Conservation (phyloP, 2,113 vertebrate species). For the Falcunculus frontatus region DNA sequence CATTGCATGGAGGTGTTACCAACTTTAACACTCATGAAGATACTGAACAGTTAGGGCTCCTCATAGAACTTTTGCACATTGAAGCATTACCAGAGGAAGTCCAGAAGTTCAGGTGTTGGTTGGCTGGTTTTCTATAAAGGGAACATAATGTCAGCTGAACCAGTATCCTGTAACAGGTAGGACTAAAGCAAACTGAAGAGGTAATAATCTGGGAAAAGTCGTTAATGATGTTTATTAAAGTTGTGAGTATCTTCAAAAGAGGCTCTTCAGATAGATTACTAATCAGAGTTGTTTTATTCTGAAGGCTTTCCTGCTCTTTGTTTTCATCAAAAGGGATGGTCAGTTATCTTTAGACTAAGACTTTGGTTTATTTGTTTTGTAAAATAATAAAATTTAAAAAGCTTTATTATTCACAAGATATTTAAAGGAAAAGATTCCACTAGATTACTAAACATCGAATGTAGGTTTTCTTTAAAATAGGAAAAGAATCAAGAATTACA, state of each 20-base stretch:
- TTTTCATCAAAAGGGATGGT: background rate
- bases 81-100: background rate
- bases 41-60: background rate
- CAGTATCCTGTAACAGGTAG: background rate
- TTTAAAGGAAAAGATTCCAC: background rate
- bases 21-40: background rate
- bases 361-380: background rate
- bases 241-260: background rate
- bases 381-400: background rate
- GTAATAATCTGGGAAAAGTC: background rate
- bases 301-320: background rate
- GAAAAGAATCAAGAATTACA: background rate
- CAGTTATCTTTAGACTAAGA: background rate
- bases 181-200: background rate
- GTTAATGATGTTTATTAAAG: background rate
- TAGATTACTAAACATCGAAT: background rate
- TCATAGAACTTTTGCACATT: background rate
- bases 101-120: background rate
- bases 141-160: background rate
- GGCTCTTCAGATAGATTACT: background rate
- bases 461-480: background rate
- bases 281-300: background rate
- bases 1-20: rapidly evolving
- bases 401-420: background rate
- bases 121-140: background rate